Conservation (phyloP, 2,797 vertebrate species). For the Lepus oiostolus region DNA sequence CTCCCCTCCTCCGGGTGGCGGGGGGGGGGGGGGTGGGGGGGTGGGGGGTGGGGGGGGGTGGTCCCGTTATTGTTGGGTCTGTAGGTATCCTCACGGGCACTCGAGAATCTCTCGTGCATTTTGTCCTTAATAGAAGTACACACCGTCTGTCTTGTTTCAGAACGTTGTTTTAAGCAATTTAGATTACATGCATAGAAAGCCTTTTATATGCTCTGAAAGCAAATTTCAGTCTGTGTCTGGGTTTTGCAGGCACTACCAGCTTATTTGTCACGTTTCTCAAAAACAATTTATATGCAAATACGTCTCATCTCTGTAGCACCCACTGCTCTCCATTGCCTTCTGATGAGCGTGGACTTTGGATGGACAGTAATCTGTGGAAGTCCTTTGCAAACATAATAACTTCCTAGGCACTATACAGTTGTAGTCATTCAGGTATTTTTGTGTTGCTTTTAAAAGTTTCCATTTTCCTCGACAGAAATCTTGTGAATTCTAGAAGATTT, state of each 20-base stretch:
- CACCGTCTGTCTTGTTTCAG: conserved; percentile 37
- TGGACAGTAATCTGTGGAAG: not conserved
- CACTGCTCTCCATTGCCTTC: conserved; percentile 11
- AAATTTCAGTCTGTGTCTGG: conserved; percentile 57
- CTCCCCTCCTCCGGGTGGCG: not conserved
- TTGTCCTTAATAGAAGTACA: conserved; percentile 31
- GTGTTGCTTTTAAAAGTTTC: conserved; percentile 39
- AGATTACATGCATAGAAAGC: conserved; percentile 52
- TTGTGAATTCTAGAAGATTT: conserved; percentile 24
- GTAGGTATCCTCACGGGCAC: accelerated
- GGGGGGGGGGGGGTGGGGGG: no score
- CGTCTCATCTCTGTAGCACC: not conserved
- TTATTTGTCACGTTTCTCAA: conserved; percentile 62
- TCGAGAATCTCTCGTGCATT: not conserved
- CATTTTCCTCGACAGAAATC: conserved; percentile 16
- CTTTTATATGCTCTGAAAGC: conserved; percentile 51
- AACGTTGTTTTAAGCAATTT: conserved; percentile 70
- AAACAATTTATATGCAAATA: conserved; percentile 84
- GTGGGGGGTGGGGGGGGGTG: accelerated
- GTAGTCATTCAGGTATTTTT: not conserved
- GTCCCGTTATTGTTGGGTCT: not conserved
- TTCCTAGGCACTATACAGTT: conserved; percentile 16
- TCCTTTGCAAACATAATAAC: conserved; percentile 15
- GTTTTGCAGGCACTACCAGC: not conserved
- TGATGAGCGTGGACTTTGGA: conserved; percentile 58